Base-by-base conservation (phyloP, 2,888 invertebrate species). In the Caenorhabditis drosophilae region DNA sequence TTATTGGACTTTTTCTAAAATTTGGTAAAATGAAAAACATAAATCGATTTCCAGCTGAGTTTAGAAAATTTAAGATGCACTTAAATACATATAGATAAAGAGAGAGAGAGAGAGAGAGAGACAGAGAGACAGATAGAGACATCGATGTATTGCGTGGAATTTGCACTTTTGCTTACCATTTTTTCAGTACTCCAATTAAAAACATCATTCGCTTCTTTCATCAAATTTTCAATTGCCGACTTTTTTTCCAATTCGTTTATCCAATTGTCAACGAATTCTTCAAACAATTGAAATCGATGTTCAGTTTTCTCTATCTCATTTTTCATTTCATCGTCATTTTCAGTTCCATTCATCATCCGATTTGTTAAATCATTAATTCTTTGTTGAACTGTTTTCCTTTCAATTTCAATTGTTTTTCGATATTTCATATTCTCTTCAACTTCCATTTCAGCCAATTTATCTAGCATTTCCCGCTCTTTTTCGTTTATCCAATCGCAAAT, bases 101-200 rank as follows among this genome's bases (percentile, higher is more conserved):
- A n/a, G n/a, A n/a, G n/a, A n/a, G n/a, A n/a, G n/a, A n/a, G n/a
- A n/a, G n/a, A n/a, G n/a, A n/a, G n/a, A n/a, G n/a, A n/a, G n/a
- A n/a, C n/a, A n/a, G n/a, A n/a, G n/a, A n/a, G n/a, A n/a, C n/a
- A n/a, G n/a, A n/a, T n/a, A n/a, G n/a, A n/a, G n/a, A n/a, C n/a
- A n/a, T n/a, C n/a, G n/a, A n/a, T n/a, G n/a, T n/a, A n/a, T n/a
- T n/a, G n/a, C n/a, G n/a, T n/a, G n/a, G n/a, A n/a, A n/a, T n/a
- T n/a, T n/a, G n/a, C n/a, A n/a, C n/a, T n/a, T n/a, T n/a, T n/a
- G 16, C 49, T 41, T 16, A 25, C 44, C 15, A 34, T 41, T 50
- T 55, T 55, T 22, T 61, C 61, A 4, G 55, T 64, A 36, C 31
- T 70, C 70, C 51, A 72, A 63, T 25, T 66, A 34, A 52, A 66